Conservation (phyloP, 2,113 vertebrate species). For the Egretta garzetta region DNA sequence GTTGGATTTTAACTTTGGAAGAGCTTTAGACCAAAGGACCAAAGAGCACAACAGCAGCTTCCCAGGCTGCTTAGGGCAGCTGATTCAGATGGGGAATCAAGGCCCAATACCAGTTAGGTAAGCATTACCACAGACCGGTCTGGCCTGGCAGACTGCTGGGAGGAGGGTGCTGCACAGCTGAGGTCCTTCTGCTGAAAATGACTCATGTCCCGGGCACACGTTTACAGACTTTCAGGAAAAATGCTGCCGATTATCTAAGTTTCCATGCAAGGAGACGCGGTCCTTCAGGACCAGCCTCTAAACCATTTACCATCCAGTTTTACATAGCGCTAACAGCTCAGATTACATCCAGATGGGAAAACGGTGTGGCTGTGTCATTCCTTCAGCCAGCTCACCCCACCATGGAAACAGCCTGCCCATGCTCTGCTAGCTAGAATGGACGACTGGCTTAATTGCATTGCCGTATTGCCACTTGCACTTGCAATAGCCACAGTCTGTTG, state of each 20-base stretch:
- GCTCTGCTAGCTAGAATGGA: background rate
- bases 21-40: background rate
- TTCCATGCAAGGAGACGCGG: background rate
- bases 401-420: background rate
- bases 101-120: background rate
- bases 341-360: constrained; percentile 36
- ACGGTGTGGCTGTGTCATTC: background rate
- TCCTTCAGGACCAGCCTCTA: background rate
- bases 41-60: background rate
- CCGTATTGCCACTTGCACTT: background rate
- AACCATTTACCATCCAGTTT: background rate
- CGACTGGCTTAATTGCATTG: background rate
- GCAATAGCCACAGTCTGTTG: background rate
- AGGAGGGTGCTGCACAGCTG: background rate
- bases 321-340: background rate
- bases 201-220: background rate
- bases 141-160: background rate
- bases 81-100: background rate
- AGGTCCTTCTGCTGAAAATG: background rate
- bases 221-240: constrained; percentile 4
- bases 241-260: background rate
- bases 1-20: background rate
- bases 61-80: background rate
- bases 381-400: background rate
- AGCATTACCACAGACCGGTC: background rate